Conservation (phyloP, 2,797 vertebrate species). For the Cossypha heuglini region DNA sequence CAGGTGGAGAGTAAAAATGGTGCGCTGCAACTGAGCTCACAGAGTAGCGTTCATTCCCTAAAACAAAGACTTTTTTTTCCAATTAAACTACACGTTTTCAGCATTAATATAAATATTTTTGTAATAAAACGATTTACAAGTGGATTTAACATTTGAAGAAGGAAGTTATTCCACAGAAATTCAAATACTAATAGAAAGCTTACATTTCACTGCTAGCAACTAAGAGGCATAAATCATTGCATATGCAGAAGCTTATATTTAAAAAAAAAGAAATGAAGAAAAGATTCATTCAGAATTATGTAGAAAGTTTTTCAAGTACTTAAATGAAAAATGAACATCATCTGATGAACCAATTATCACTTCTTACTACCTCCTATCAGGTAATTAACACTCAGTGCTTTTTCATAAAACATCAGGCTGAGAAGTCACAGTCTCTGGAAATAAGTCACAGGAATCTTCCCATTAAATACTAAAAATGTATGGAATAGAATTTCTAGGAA, state of each 20-base stretch:
- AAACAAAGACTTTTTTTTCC: not conserved
- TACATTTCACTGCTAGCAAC: not conserved
- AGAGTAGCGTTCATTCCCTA: not conserved
- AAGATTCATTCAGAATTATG: not conserved
- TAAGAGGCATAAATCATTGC: not conserved
- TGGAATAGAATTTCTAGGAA: not conserved
- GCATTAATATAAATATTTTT: not conserved
- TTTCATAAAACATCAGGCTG: not conserved
- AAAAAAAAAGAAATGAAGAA: not conserved
- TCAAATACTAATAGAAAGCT: not conserved
- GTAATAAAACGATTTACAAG: not conserved
- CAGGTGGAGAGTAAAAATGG: not conserved
- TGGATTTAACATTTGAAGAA: not conserved
- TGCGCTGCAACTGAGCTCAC: not conserved
- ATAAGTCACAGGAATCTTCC: not conserved
- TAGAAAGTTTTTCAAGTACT: not conserved
- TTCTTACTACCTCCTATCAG: not conserved
- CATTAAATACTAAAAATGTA: not conserved
- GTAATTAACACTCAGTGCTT: not conserved
- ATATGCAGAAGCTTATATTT: not conserved
- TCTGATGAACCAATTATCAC: not conserved
- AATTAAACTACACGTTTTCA: not conserved
- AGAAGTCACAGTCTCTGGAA: not conserved
- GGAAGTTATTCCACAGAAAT: not conserved
- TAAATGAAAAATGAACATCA: not conserved